These are phyloP conservation scores for Amphipyra tragopoginis DNA, from an alignment of 2,888 invertebrate genomes.

Conservation along the genomic window DNA sequence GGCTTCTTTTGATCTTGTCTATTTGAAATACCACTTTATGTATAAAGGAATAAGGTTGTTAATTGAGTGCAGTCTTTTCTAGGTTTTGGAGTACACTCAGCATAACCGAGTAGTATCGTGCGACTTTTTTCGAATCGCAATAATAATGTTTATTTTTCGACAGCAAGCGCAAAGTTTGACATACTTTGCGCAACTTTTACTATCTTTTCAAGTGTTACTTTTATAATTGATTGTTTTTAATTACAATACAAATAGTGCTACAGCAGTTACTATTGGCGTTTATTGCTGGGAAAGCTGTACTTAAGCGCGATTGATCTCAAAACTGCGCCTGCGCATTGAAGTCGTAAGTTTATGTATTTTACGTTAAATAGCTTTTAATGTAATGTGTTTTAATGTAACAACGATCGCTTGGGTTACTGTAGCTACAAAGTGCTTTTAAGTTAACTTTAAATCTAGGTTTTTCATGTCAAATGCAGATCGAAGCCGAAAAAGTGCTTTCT, in stretches of 20 bases:
- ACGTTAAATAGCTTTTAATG: not conserved
- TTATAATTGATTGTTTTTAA: constrained; percentile 48
- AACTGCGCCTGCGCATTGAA: not conserved
- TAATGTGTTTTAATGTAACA: not conserved
- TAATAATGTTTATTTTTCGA: constrained; percentile 63
- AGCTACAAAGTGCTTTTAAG: not conserved
- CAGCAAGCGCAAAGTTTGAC: constrained; percentile 59
- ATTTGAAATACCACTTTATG: constrained; percentile 39
- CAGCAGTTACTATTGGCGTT: constrained; percentile 10
- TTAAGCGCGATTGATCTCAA: not conserved
- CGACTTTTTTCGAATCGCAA: constrained; percentile 63
- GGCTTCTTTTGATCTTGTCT: constrained; percentile 49
- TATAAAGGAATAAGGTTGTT: constrained; percentile 15
- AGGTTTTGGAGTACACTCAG: constrained; percentile 69
- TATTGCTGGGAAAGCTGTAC: constrained; percentile 18
- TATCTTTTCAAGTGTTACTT: constrained; percentile 64
- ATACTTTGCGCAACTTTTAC: constrained; percentile 70
- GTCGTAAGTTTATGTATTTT: not conserved
- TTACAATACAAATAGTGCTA: constrained; percentile 29
- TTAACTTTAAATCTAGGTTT: not conserved
- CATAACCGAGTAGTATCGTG: constrained; percentile 68
- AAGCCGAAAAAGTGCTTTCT: no score
- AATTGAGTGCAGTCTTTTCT: constrained; percentile 51
- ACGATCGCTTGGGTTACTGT: no score
- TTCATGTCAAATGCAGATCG: not conserved